Evolutionary conservation across 2,797 vertebrate genomes (phyloP).

Genomic region (Lindbergichthys nudifrons): DNA sequence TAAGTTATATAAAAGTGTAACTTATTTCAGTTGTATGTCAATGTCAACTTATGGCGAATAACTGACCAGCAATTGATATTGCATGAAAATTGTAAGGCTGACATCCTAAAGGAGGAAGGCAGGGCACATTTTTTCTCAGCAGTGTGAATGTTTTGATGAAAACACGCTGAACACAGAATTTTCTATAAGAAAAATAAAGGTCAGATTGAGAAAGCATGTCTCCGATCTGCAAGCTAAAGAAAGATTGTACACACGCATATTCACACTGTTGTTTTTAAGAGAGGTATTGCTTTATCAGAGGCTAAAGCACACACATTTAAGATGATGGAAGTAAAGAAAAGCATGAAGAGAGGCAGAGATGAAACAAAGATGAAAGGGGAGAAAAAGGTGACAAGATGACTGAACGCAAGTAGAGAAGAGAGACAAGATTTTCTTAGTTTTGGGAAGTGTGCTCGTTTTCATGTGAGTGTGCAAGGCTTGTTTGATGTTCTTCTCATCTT

Average conservation of each 20-base stretch:
- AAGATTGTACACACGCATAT: constrained; percentile 6
- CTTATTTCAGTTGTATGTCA: not conserved
- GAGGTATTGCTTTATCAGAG: too few relatives aligned
- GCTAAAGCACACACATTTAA: constrained; percentile 18
- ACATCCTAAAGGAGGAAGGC: not conserved
- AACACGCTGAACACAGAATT: not conserved
- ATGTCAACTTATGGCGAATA: too few relatives aligned
- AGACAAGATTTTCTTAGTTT: constrained; percentile 14
- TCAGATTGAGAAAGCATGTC: not conserved
- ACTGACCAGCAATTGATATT: not conserved
- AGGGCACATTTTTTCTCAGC: not conserved
- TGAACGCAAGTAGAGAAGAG: constrained; percentile 13
- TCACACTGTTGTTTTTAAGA: too few relatives aligned
- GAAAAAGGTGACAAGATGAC: constrained; percentile 29
- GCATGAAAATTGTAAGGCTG: not conserved
- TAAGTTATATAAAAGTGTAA: too few relatives aligned
- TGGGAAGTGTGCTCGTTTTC: not conserved
- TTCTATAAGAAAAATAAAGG: too few relatives aligned
- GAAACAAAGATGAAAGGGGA: constrained; percentile 39
- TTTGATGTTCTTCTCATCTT: constrained; percentile 64
- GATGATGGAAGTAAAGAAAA: constrained; percentile 35
- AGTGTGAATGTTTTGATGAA: not conserved
- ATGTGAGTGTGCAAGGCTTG: constrained; percentile 7
- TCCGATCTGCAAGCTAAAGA: constrained; percentile 52
- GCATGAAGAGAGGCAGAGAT: constrained; percentile 28